Evolutionary conservation across 2,797 vertebrate species (phyloP).

Genomic region (Aphelocoma californica): DNA sequence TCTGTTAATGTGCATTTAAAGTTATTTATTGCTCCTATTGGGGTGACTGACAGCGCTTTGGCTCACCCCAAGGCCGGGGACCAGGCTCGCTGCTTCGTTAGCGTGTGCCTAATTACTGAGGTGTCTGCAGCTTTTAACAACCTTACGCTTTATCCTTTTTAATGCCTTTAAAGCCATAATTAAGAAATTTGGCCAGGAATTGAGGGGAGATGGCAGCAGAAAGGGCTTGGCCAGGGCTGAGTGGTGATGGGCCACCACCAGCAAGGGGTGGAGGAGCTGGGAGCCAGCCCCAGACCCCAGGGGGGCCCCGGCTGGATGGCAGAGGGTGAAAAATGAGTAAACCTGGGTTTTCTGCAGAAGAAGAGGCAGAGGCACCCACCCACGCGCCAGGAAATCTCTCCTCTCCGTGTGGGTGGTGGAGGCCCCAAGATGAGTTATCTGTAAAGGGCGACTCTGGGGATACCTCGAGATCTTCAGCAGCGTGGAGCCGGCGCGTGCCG

Average conservation of each 20-base stretch:
- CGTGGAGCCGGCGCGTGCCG: slow-evolving; percentile 69
- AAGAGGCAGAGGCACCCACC: slow-evolving; percentile 73
- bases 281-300: neutral
- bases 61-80: neutral
- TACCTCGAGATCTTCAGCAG: slow-evolving; percentile 79
- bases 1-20: neutral
- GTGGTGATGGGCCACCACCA: neutral
- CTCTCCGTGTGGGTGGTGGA: slow-evolving; percentile 74
- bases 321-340: neutral
- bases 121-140: neutral
- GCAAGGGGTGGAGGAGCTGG: neutral
- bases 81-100: neutral
- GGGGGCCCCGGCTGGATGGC: neutral
- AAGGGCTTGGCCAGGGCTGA: neutral
- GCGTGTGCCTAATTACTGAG: rapidly evolving
- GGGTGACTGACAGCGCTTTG: rapidly evolving
- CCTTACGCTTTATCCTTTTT: neutral
- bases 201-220: neutral
- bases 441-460: slow-evolving; percentile 83
- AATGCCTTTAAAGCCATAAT: neutral
- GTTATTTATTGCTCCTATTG: neutral
- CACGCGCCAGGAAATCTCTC: slow-evolving; percentile 77
- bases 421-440: slow-evolving; percentile 76
- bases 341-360: slow-evolving; percentile 63
- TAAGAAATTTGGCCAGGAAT: neutral